Base-by-base conservation (phyloP, 2,113 vertebrate species). In the Galemys pyrenaicus region DNA sequence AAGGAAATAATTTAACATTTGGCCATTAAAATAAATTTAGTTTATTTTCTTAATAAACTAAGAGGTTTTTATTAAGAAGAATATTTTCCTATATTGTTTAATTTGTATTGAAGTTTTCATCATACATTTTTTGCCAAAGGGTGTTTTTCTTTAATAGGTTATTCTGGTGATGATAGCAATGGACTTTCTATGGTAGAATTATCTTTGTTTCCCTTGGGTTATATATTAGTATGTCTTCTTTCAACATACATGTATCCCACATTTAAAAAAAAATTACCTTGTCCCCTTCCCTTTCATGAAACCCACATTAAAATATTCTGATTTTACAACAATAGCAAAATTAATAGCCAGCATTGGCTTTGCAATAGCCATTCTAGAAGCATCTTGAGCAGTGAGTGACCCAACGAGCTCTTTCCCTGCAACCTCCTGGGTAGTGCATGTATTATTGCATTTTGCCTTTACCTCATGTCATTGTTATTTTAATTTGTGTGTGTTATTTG, bases 1-100 rank as follows among this genome's bases (percentile, higher is more conserved):
- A 80, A 79, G n/a, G n/a, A 92, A 85, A 49, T 87, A 77, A 83
- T 24, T n/a, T n/a, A n/a, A n/a, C n/a, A 10, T 83, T 58, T 91
- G 20, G 26, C 41, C 20, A 28, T 32, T 37, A 79, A 67, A 79
- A 71, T 24, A 44, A 77, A 74, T 51, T 32, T 78, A 44, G 26
- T 37, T 44, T 2, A 0, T 35, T 91, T 78, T 51, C 75, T 32
- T 37, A 67, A n/a, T n/a, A n/a, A n/a, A n/a, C 58, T 44, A 35
- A 35, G 20, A 13, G 62, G 54, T 1, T 75, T 91, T 85, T 22
- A 77, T 65, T 71, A 65, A 58, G 65, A 77, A 89, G 88, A 82
- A 54, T 11, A 22, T 2, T 74, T 81, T 78, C 16, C 22, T 41
- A 37, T 51, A 19, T 70, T 60, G 70, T 54, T 35, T 46, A 39